Conservation (phyloP, 2,113 vertebrate species). For the Sinocyclocheilus anophthalmus region DNA sequence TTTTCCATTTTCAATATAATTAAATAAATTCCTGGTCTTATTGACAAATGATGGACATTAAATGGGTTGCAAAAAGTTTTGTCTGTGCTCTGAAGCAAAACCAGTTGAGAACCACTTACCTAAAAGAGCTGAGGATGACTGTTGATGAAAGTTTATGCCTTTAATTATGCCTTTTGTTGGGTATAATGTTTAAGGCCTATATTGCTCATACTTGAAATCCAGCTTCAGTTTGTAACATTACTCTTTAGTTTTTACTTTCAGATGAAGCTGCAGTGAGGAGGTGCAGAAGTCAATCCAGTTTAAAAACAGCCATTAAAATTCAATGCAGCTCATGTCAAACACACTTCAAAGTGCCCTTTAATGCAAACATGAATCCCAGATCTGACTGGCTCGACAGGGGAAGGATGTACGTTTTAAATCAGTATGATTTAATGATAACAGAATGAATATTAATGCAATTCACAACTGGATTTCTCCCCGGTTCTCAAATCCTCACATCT, state of each 20-base stretch:
- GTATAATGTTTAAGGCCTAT: not conserved
- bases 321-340: slow-evolving; percentile 40
- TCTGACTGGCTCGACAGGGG: not conserved
- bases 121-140: not conserved
- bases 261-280: not conserved
- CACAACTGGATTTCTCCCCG: not conserved
- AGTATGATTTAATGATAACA: slow-evolving; percentile 35
- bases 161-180: not conserved
- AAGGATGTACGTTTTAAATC: slow-evolving; percentile 29
- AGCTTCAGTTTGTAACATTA: slow-evolving; percentile 12
- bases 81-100: not conserved
- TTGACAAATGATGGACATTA: not conserved
- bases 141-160: not conserved
- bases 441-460: slow-evolving; percentile 24
- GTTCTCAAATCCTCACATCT: slow-evolving; percentile 21
- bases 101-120: not conserved
- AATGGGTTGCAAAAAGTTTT: not conserved
- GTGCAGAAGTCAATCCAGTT: slow-evolving; percentile 41
- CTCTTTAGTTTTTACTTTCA: not conserved
- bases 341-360: slow-evolving; percentile 45
- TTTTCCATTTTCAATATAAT: too few relatives aligned
- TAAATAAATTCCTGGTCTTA: not conserved
- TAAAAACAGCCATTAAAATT: slow-evolving; percentile 60
- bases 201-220: slow-evolving; percentile 30
- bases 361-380: slow-evolving; percentile 34